A percentile compares a stretch with the other conserved stretches of the same genome.
Conservation (phyloP, 2,113 vertebrate genomes). For the Cacatua alba region DNA sequence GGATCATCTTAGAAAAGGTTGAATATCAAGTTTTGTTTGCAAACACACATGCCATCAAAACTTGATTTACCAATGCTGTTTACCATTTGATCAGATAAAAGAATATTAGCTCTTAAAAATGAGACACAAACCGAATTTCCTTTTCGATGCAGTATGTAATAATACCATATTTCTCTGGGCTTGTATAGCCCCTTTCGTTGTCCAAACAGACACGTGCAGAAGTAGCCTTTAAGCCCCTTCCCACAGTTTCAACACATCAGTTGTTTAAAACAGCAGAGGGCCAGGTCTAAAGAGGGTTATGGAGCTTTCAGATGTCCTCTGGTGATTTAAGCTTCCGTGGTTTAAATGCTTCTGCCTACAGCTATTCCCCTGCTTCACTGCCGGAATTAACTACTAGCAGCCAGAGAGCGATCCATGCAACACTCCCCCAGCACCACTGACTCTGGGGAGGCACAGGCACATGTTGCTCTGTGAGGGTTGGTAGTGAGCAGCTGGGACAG, state of each 20-base stretch:
- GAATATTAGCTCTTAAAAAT: slow-evolving; percentile 61
- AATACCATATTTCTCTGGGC: background rate
- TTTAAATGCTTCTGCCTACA: background rate
- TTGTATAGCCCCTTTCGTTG: background rate
- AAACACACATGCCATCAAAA: slow-evolving; percentile 51
- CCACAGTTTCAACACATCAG: background rate
- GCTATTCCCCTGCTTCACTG: background rate
- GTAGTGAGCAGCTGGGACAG: background rate
- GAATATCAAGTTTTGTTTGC: slow-evolving; percentile 60
- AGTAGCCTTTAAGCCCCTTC: background rate
- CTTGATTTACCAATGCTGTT: slow-evolving; percentile 49
- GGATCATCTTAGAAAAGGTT: slow-evolving; percentile 36
- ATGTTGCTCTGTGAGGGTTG: background rate
- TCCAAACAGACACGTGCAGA: background rate
- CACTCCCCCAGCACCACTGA: background rate
- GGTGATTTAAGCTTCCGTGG: background rate
- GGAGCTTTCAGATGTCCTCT: background rate
- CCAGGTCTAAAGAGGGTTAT: background rate
- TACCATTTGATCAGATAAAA: slow-evolving; percentile 68
- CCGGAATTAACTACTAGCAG: background rate
- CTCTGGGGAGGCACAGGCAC: background rate
- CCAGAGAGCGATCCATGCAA: accelerated
- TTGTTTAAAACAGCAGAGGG: background rate
- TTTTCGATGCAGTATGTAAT: background rate
- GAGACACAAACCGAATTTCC: slow-evolving; percentile 50